Evolutionary conservation across 2,888 invertebrate genomes (phyloP).

Genomic region (Pristionchus japonicus): DNA sequence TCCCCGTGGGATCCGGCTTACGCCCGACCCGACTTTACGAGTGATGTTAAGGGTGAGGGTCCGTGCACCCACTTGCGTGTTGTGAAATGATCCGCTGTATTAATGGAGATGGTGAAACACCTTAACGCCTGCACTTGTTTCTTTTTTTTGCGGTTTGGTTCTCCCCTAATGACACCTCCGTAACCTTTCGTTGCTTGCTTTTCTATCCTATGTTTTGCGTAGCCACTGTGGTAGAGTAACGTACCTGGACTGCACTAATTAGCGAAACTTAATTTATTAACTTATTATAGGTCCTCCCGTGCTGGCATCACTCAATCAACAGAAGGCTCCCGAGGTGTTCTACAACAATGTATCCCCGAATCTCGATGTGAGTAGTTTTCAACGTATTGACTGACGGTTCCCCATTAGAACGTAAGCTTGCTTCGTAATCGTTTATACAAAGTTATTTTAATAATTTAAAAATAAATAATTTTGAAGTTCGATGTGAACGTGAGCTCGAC

Average conservation of each 20-base stretch:
- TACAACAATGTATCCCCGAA: neutral
- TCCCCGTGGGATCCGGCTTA: neutral
- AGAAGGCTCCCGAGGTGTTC: neutral
- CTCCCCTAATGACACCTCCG: neutral
- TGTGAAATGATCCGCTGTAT: neutral
- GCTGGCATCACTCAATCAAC: neutral
- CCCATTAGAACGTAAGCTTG: no score
- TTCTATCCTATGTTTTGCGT: neutral
- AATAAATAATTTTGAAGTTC: neutral
- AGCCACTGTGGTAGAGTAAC: neutral
- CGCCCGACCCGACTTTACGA: neutral
- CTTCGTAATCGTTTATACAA: no score
- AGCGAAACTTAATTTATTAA: neutral
- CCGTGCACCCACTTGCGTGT: neutral
- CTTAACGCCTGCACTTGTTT: neutral
- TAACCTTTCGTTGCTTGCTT: neutral
- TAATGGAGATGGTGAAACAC: neutral
- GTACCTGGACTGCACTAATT: neutral
- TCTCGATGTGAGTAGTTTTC: neutral
- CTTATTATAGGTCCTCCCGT: neutral
- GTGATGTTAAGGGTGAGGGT: neutral
- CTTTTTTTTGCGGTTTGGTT: neutral
- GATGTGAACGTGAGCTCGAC: slow-evolving; percentile 32
- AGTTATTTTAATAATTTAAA: neutral
- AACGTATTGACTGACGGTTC: neutral